Evolutionary conservation across 30 jellyfish, hydroid and myxozoan genomes (phyloP), one percentile per base, ranked within the genome.

Genomic region (Nemopilema nomurai): DNA sequence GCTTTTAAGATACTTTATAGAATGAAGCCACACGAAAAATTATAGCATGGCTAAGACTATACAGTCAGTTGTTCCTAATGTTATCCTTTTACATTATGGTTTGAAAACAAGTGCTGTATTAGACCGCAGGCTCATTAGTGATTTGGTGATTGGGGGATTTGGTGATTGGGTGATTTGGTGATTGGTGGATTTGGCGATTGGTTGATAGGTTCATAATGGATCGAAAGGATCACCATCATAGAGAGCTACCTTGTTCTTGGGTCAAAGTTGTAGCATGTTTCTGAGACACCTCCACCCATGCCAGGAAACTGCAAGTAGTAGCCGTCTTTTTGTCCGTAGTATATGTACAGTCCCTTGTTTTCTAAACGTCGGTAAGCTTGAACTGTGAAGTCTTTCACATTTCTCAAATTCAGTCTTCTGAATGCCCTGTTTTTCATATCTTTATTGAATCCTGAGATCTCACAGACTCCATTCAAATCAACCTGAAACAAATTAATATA

Each of bases 201-300:
- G n/a, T n/a, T n/a, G n/a, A n/a, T n/a, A n/a, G n/a, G n/a, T n/a
- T n/a, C n/a, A n/a, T n/a, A n/a, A n/a, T n/a, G n/a, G n/a, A n/a
- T n/a, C n/a, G n/a, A n/a, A n/a, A n/a, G n/a, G n/a, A n/a, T n/a
- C n/a, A n/a, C n/a, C n/a, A n/a, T n/a, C n/a, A n/a, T n/a, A n/a
- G n/a, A n/a, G n/a, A n/a, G n/a, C n/a, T 68, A 80, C 89, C 89
- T 80, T 64, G 89, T 80, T 28, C 89, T 80, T 18, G 89, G 89
- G 21, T 80, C 89, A 65, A 65, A 80, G 22, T 23, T 0, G 33
- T 64, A 30, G 65, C 89, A 80, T n/a, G 50, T 30, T 8, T 65
- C 74, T 8, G 21, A 20, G 21, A 1, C 24, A 32, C 52, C 62
- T 16, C 51, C 50, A 28, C 18, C 28, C 66, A 68, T 80, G 9